A percentile compares a stretch with the other conserved stretches of the same genome.
Evolutionary conservation across 1,140 invertebrate genomes (phyloP).

Genomic region (Phthorimaea operculella): DNA sequence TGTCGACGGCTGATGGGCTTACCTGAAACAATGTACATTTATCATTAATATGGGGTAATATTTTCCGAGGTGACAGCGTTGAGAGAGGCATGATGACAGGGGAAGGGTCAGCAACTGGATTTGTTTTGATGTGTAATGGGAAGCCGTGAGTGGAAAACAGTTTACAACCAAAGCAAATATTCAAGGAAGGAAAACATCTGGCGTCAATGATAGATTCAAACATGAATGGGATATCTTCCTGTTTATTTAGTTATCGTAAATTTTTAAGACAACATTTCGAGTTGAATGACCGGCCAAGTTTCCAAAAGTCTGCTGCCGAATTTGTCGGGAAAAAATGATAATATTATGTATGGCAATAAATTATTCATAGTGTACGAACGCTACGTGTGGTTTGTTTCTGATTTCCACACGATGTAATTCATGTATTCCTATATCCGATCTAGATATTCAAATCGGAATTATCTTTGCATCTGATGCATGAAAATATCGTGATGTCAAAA

Average conservation of each 20-base stretch:
- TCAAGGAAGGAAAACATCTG: no score
- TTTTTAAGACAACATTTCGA: not conserved
- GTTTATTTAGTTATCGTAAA: no score
- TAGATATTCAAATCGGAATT: slow-evolving; percentile 45
- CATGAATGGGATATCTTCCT: no score
- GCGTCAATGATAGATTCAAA: no score
- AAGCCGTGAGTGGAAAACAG: no score
- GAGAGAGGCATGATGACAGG: not conserved
- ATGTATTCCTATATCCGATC: slow-evolving; percentile 48
- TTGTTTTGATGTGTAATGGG: no score
- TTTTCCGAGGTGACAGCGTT: not conserved
- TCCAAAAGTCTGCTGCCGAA: slow-evolving; percentile 45
- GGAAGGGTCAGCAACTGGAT: not conserved
- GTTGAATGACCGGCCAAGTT: slow-evolving; percentile 56
- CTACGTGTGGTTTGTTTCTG: slow-evolving; percentile 29
- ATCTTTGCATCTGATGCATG: slow-evolving; percentile 27
- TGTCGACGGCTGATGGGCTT: slow-evolving; percentile 10
- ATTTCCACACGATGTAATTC: slow-evolving; percentile 34
- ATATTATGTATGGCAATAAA: slow-evolving; percentile 36
- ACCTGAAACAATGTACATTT: slow-evolving; percentile 23
- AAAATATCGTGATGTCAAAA: slow-evolving; percentile 15
- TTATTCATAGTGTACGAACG: slow-evolving; percentile 44
- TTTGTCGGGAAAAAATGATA: slow-evolving; percentile 45
- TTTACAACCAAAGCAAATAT: no score
- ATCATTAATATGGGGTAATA: slow-evolving; percentile 1